Base-by-base conservation (phyloP, 37 sponge, comb jelly and placozoan genomes). In the Crambe crambe region DNA sequence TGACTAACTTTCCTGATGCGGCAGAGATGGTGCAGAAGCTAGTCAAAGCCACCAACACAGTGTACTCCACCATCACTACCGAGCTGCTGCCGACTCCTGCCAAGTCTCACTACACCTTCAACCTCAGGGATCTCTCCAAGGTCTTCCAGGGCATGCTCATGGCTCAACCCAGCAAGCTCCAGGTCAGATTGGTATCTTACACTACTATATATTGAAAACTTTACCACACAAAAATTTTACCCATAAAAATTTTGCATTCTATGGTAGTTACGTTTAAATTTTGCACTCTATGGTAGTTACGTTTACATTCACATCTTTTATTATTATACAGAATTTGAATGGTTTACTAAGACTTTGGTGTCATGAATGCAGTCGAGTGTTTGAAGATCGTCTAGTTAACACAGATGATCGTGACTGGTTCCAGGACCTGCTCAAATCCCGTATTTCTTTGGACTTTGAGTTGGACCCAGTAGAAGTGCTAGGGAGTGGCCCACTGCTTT, bases 81-180 rank as follows among this genome's bases (percentile, higher is more conserved):
- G 97, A 98, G 82, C 85, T 98, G 25, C 87, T 98, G 18, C 99
- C 99, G 18, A 98, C 99, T 12, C 99, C 99, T 32, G 95, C 99
- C 78, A 98, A 98, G 82, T 92, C 93, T 20, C 99, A 98, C 88
- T 98, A 98, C 82, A 98, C 99, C 59, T 98, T 98, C 91, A 98
- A 98, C 85, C 84, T 98, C 61, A 89, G 99, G 56, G 99, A 98
- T 73, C 82, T 98, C 80, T 93, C 96, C 23, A 98, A 98, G 73
- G 96, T 98, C 22, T 98, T 98, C 77, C 99, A 98, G 62, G 99
- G 99, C 20, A 92, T 92, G 76, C 77, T 92, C 23, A 92, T 92
- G 92, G 81, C 59, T 26, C 70, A 70, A 36, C 34, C 73, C 1
- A 66, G 57, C 44, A 80, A 61, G 42, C 20, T 94, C 0, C 87